Base-by-base conservation (phyloP, 2,797 vertebrate genomes). In the Eidolon dupreanum region DNA sequence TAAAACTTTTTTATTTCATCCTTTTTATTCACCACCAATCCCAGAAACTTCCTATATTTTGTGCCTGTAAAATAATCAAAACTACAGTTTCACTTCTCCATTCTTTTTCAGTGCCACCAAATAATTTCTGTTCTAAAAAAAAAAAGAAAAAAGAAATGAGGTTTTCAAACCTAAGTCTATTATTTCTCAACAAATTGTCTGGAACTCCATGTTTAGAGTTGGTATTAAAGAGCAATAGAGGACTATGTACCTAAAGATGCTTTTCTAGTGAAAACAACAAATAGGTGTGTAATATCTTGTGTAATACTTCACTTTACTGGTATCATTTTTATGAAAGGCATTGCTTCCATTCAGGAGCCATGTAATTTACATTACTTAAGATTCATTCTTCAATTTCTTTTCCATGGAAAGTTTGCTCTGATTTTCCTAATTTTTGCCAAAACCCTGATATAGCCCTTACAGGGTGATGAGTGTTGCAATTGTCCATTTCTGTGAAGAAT, bases 391-490 rank as follows among this genome's bases (percentile, higher is more conserved):
- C 31, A 73, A 2, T 57, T 88, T 90, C 57, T 49, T 65, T 28
- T 51, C 53, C 43, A 33, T 55, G 61, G 38, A 73, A 86, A 85
- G 17, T 49, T 65, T 79, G 16, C 22, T 89, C 28, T 73, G 9
- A 49, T 87, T 90, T 73, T 82, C 26, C 28, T 43, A 12, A 87
- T 20, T 61, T 70, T 51, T 12, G 13, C 22, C 57, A 94, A 61
- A 78, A 78, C n/a, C 8, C 20, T 51, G 75, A 71, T 9, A 2
- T 6, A 79, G 36, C 4, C 28, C 71, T 75, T 70, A 63, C 17
- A 77, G 28, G 2, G 6, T 5, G 28, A 22, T 57, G 38, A 85
- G 41, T 53, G 9, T 20, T 81, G 24, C 24, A 77, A 38, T 9
- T 73, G 51, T 8, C 78, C 1, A 31, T 70, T 85, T 85, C 61